Conservation (phyloP, 2,113 vertebrate species). For the Salvelinus fontinalis region DNA sequence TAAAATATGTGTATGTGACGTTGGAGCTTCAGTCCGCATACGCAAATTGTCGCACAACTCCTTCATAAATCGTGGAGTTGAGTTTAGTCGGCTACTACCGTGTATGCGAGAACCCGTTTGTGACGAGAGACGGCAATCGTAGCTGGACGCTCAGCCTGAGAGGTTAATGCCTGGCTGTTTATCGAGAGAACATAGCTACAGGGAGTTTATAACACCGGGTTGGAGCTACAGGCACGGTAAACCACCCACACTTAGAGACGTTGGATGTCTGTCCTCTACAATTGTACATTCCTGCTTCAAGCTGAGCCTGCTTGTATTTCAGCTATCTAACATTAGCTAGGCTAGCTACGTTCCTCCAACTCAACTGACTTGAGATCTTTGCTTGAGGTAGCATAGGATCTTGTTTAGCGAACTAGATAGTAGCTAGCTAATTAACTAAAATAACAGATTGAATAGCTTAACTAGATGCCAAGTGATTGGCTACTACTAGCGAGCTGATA, state of each 20-base stretch:
- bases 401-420: no score
- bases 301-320: not conserved
- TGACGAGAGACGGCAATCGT: constrained; percentile 18
- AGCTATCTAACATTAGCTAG: constrained; percentile 18
- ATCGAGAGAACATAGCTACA: constrained; percentile 31
- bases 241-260: not conserved
- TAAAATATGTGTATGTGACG: no score
- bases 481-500: no score
- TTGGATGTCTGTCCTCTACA: no score
- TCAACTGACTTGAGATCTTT: not conserved
- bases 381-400: no score
- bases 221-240: constrained; percentile 49
- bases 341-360: not conserved
- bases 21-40: no score
- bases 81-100: no score
- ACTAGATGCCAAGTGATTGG: not conserved
- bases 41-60: no score
- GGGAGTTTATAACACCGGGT: constrained; percentile 21
- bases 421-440: no score
- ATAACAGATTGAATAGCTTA: not conserved
- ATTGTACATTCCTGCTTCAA: not conserved
- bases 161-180: constrained; percentile 30
- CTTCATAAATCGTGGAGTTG: no score
- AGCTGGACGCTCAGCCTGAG: constrained; percentile 52
- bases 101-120: no score